Conservation (phyloP, 1,140 invertebrate genomes). For the Monomorium pharaonis region DNA sequence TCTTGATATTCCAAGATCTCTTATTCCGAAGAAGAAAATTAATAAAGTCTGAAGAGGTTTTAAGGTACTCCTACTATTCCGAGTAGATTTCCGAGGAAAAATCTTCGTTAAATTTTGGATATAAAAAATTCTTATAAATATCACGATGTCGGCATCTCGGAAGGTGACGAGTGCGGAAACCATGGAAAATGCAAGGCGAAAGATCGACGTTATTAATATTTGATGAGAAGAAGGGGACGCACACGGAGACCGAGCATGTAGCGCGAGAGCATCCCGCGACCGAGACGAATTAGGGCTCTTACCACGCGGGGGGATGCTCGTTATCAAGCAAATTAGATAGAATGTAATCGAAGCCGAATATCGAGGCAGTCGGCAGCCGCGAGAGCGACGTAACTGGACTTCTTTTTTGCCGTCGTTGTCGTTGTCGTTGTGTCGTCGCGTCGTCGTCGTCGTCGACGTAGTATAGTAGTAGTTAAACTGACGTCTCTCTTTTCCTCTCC, state of each 20-base stretch:
- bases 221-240: neutral
- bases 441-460: no score
- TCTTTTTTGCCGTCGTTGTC: slow-evolving; percentile 29
- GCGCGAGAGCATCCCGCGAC: neutral
- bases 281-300: slow-evolving; percentile 24
- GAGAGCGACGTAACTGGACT: neutral
- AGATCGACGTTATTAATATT: neutral
- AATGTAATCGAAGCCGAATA: slow-evolving; percentile 6
- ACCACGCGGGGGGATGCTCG: slow-evolving; percentile 57
- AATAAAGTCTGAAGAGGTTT: no score
- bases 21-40: no score
- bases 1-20: no score
- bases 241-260: neutral
- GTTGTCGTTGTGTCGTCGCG: no score
- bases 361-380: slow-evolving; percentile 1
- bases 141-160: no score
- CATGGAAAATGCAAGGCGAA: neutral
- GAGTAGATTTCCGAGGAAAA: no score
- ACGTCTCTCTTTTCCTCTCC: neutral
- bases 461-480: no score
- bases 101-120: no score
- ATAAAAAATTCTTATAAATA: no score
- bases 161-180: neutral
- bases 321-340: slow-evolving; percentile 49
- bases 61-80: no score